These are phyloP conservation scores for Oasisia sp. DNA, from an alignment of 2,888 invertebrate genomes.

Conservation along the genomic window DNA sequence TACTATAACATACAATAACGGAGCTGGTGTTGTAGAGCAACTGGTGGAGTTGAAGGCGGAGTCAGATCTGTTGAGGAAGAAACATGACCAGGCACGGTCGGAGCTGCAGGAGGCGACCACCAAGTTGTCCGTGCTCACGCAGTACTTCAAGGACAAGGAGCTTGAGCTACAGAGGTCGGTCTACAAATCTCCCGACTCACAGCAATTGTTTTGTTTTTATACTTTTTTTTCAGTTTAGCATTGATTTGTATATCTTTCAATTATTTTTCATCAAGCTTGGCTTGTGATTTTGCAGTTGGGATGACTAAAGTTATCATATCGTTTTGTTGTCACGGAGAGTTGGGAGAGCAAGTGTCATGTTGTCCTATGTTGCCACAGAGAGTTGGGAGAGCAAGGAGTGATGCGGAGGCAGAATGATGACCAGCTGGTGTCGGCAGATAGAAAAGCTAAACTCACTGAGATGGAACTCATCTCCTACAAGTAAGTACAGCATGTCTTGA, in stretches of 20 bases:
- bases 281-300: not conserved
- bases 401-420: not conserved
- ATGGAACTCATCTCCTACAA: not conserved
- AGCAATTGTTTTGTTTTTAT: too few relatives aligned
- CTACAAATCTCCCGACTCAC: too few relatives aligned
- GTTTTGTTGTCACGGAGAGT: not conserved
- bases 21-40: constrained; percentile 36
- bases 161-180: constrained; percentile 75
- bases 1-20: not conserved
- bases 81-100: constrained; percentile 72
- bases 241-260: too few relatives aligned
- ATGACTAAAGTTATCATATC: not conserved
- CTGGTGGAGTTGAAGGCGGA: constrained; percentile 53
- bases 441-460: not conserved
- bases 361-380: not conserved
- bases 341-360: not conserved
- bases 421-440: not conserved
- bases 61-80: constrained; percentile 56
- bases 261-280: too few relatives aligned
- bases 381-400: not conserved
- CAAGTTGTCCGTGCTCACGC: constrained; percentile 84
- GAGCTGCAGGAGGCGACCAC: constrained; percentile 83
- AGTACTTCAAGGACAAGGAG: constrained; percentile 91
- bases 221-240: too few relatives aligned
- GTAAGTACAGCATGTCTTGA: not conserved